phyloP scores from a whole-genome alignment of 2,113 vertebrate species.

The Lampris incognitus region DNA sequence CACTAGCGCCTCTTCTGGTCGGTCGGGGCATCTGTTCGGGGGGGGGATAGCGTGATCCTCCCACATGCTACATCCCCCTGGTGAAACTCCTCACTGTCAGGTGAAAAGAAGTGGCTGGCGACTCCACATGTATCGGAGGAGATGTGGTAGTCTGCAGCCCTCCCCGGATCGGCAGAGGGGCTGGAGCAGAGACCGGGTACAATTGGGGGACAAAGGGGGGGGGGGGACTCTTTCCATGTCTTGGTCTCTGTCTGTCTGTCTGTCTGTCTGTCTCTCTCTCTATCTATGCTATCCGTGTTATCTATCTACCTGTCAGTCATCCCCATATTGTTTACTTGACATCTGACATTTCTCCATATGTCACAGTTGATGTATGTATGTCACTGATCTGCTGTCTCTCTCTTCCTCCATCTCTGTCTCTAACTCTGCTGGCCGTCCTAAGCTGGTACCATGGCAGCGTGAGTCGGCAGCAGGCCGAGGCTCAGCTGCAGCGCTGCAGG shows the following conservation, averaged over 20 bases:
- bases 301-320: not conserved
- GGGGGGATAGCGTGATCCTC: too few species aligned
- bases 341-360: constrained; percentile 66
- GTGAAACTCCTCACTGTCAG: too few species aligned
- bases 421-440: not conserved
- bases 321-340: constrained; percentile 43
- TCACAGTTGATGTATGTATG: constrained; percentile 39
- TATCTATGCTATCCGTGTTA: constrained; percentile 2
- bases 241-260: not conserved
- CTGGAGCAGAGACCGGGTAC: too few species aligned
- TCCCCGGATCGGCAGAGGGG: too few species aligned
- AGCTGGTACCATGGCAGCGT: constrained; percentile 98
- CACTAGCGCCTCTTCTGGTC: too few species aligned
- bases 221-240: too few species aligned
- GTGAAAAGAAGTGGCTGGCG: too few species aligned
- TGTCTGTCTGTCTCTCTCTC: not conserved
- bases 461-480: constrained; percentile 92
- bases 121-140: too few species aligned
- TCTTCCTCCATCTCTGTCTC: not conserved
- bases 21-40: too few species aligned
- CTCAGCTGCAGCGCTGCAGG: constrained; percentile 89
- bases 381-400: constrained; percentile 53
- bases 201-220: too few species aligned
- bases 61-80: too few species aligned
- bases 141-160: too few species aligned